Base-by-base conservation (phyloP, 2,888 invertebrate species). In the Zhuqinia jingwanae region DNA sequence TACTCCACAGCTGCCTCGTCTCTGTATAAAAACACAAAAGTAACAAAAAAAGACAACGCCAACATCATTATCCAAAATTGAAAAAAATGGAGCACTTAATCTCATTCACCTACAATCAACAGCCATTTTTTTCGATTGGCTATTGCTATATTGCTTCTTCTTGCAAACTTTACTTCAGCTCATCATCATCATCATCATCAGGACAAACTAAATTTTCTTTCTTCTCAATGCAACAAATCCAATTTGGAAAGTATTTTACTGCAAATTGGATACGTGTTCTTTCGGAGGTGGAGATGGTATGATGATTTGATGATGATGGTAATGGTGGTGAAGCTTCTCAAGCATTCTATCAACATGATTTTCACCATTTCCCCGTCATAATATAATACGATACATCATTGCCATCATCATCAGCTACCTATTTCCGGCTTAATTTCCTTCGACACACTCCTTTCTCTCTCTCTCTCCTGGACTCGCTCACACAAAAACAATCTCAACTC, bases 1-100 rank as follows among this genome's bases (percentile, higher is more conserved):
- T 63, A 91, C 90, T 42, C 91, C 90, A 56, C 89, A 88, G 45
- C 88, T 85, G 22, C 88, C 89, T 75, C 87, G 85, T 70, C 86
- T 87, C 87, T 87, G 83, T 27, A 87, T 78, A 36, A 36, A 36
- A 58, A 47, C 13, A 58, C 25, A 63, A 30, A 68, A n/a, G n/a
- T n/a, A n/a, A n/a, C n/a, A n/a, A n/a, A n/a, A 8, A 42, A n/a
- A 60, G n/a, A n/a, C n/a, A n/a, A n/a, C 36, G 42, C 20, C 15
- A 22, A 45, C 68, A 68, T 42, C 11, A 11, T 42, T 8, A 42
- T 42, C 6, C 68, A 68, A 42, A 25, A n/a, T 63, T 63, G 5
- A 63, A 36, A 27, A n/a, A 36, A 36, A 36, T 36, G 8, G 5
- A 36, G 8, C 3, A 6, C 5, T 36, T 36, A 36, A 36, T 36